Conservation (phyloP, 2,113 vertebrate genomes). For the Potamarius usumacintae region DNA sequence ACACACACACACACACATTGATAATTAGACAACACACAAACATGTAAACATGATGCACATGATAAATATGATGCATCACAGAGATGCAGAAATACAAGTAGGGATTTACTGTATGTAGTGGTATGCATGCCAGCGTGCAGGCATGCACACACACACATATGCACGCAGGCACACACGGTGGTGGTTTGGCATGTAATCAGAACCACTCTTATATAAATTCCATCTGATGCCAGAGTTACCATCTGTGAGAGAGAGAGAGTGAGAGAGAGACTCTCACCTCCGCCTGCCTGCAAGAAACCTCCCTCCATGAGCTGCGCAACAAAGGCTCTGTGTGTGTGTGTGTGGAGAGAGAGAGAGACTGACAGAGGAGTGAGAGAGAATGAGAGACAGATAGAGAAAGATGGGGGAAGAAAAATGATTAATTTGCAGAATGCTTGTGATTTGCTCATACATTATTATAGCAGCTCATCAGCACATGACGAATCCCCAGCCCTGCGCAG, state of each 20-base stretch:
- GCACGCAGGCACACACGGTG: constrained; percentile 65
- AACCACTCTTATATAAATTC: constrained; percentile 91
- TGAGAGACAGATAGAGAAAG: constrained; percentile 71
- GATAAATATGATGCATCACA: constrained; percentile 51
- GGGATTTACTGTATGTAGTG: constrained; percentile 14
- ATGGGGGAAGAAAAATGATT: constrained; percentile 77
- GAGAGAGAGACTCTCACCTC: constrained; percentile 66
- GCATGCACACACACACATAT: constrained; percentile 9
- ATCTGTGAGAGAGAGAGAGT: constrained; percentile 81
- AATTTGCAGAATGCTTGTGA: constrained; percentile 92
- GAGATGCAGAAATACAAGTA: constrained; percentile 9
- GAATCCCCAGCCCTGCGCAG: constrained; percentile 79
- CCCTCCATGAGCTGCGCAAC: constrained; percentile 79
- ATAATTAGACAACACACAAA: constrained; percentile 8
- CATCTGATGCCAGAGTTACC: constrained; percentile 92
- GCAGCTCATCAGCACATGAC: constrained; percentile 91
- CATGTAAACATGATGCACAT: background rate
- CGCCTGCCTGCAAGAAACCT: constrained; percentile 80
- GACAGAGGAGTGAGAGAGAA: constrained; percentile 54
- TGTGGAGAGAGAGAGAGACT: constrained; percentile 43
- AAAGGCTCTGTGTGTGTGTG: constrained; percentile 63
- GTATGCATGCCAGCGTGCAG: constrained; percentile 22
- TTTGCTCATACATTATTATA: constrained; percentile 94
- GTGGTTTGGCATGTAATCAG: constrained; percentile 88
- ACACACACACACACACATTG: background rate